Conservation (phyloP, 2,888 invertebrate genomes). For the Choreutis nemorana region DNA sequence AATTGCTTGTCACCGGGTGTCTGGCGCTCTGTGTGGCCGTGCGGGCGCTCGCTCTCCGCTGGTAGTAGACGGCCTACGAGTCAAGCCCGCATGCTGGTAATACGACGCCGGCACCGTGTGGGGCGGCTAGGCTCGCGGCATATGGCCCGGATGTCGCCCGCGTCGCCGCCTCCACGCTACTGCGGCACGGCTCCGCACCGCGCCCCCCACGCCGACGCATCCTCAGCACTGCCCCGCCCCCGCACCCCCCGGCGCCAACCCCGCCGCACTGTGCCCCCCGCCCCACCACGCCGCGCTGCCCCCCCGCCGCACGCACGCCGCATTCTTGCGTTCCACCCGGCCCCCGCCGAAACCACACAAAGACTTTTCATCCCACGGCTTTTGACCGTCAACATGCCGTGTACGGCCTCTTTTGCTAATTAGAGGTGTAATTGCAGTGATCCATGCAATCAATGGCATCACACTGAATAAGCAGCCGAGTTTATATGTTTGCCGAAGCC, state of each 20-base stretch:
- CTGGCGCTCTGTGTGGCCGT: conserved; percentile 24
- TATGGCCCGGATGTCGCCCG: too few species aligned
- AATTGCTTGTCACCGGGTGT: conserved; percentile 4
- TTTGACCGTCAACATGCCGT: too few species aligned
- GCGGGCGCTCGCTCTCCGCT: conserved; percentile 31
- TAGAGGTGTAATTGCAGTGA: too few species aligned
- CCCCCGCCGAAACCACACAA: conserved; percentile 41
- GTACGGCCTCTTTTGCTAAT: too few species aligned
- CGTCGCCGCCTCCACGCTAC: conserved; percentile 60
- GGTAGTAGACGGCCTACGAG: conserved; percentile 28
- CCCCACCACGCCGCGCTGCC: conserved; percentile 21
- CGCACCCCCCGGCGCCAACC: conserved; percentile 35
- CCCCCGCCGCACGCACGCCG: conserved; percentile 51
- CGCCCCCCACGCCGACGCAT: conserved; percentile 18
- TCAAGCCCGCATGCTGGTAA: conserved; percentile 18
- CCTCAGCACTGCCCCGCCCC: conserved; percentile 21
- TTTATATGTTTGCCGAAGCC: too few species aligned
- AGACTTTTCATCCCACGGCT: too few species aligned
- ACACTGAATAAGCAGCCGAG: too few species aligned
- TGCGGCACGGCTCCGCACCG: conserved; percentile 56
- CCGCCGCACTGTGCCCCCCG: conserved; percentile 15
- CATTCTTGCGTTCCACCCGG: conserved; percentile 47
- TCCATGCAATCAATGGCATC: too few species aligned
- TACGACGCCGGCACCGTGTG: conserved; percentile 5
- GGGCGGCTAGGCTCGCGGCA: conserved; percentile 40